These are phyloP conservation scores for Kryptolebias ocellatus DNA, from an alignment of 2,797 vertebrate species.

Conservation along the genomic window DNA sequence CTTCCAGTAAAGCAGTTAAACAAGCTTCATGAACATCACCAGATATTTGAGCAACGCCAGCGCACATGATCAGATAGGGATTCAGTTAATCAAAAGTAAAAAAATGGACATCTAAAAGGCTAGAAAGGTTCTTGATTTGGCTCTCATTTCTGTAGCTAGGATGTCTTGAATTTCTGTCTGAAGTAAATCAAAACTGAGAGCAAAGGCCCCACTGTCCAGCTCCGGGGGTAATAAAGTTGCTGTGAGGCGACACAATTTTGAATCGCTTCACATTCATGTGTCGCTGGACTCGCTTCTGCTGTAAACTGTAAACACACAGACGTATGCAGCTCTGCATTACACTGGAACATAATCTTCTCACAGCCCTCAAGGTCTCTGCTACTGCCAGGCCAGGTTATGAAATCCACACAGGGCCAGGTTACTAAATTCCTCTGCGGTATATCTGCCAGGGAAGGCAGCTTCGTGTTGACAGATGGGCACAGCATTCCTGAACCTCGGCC, in stretches of 20 bases:
- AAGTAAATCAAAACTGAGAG: background rate
- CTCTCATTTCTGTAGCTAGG: background rate
- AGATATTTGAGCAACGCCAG: too few relatives aligned
- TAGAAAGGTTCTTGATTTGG: too few relatives aligned
- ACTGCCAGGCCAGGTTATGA: constrained; percentile 73
- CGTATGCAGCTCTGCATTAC: constrained; percentile 45
- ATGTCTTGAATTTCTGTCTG: background rate
- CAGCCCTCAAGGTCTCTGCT: constrained; percentile 38
- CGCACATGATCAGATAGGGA: too few relatives aligned
- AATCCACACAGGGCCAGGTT: constrained; percentile 78
- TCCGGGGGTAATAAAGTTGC: background rate
- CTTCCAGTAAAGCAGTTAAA: too few relatives aligned
- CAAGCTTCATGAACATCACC: too few relatives aligned
- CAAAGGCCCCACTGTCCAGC: background rate
- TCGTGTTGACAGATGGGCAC: constrained; percentile 82
- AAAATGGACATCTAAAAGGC: too few relatives aligned
- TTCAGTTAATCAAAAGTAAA: too few relatives aligned
- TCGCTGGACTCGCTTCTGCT: constrained; percentile 9
- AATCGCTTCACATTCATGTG: constrained; percentile 1
- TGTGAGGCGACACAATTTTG: background rate
- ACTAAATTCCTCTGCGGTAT: constrained; percentile 81
- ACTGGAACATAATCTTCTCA: constrained; percentile 51
- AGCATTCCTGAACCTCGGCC: constrained; percentile 80
- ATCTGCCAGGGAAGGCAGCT: constrained; percentile 80
- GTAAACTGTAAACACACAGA: constrained; percentile 21